Evolutionary conservation across 2,888 invertebrate genomes (phyloP).

Genomic region (Mactromeris polynyma): DNA sequence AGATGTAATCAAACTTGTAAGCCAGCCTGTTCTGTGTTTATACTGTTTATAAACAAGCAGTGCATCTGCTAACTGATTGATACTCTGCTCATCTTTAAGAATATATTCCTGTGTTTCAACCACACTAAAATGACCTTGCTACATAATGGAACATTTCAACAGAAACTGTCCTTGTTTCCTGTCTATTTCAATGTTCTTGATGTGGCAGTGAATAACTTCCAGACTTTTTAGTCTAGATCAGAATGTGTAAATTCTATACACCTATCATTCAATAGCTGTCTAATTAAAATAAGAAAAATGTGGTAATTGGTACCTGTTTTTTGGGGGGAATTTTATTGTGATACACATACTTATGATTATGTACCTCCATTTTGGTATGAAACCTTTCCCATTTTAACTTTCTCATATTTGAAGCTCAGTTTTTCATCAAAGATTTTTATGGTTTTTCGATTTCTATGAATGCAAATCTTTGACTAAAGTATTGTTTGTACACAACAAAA

Average conservation of each 20-base stretch:
- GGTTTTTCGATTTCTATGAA: background rate
- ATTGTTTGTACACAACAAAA: background rate
- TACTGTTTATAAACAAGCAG: background rate
- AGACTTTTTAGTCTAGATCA: background rate
- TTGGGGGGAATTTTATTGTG: background rate
- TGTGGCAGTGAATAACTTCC: background rate
- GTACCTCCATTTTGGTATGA: no score
- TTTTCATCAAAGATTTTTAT: background rate
- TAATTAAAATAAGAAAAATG: conserved; percentile 2
- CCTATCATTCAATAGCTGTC: background rate
- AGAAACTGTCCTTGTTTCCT: background rate
- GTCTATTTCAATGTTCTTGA: background rate
- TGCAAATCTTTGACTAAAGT: background rate
- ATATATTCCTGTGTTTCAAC: background rate
- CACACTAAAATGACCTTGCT: background rate
- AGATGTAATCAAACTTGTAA: background rate
- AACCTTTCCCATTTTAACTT: no score
- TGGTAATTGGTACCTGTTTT: background rate
- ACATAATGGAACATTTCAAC: background rate
- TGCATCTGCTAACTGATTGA: background rate
- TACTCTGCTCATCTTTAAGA: background rate
- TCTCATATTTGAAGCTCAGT: no score
- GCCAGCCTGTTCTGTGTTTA: background rate
- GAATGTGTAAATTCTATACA: background rate
- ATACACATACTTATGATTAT: background rate